phyloP scores from a whole-genome alignment of 2,797 vertebrate species.

The Gallinago nigripennis region DNA sequence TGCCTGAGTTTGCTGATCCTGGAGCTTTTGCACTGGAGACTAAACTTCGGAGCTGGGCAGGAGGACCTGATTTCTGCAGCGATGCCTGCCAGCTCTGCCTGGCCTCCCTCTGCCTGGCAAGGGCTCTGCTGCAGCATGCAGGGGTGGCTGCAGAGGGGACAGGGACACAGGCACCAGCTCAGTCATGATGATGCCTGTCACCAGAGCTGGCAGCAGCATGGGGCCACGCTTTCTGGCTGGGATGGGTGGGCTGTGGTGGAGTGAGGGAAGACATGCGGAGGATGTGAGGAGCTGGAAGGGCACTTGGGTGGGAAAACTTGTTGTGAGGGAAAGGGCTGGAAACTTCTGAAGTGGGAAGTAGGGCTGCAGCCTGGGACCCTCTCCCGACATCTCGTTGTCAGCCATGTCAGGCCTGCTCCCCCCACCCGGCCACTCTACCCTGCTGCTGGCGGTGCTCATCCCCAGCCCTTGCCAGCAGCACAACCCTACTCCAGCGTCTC shows the following conservation, averaged over 20 bases:
- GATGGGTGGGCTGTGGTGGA: rapidly evolving
- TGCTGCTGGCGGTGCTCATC: not conserved
- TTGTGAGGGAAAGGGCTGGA: not conserved
- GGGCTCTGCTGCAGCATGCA: not conserved
- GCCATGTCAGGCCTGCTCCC: not conserved
- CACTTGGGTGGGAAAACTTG: not conserved
- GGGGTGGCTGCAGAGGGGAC: conserved; percentile 2
- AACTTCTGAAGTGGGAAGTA: conserved; percentile 34
- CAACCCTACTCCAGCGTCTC: rapidly evolving
- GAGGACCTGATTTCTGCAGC: not conserved
- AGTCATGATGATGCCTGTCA: not conserved
- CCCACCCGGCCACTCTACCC: not conserved
- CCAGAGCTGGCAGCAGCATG: rapidly evolving
- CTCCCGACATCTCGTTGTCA: not conserved
- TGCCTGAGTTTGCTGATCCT: conserved; percentile 14
- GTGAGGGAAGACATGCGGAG: not conserved
- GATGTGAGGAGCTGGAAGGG: not conserved
- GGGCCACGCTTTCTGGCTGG: not conserved
- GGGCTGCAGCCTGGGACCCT: not conserved
- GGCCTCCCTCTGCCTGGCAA: not conserved
- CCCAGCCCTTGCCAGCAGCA: rapidly evolving
- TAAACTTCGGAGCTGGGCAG: conserved; percentile 38
- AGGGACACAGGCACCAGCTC: not conserved
- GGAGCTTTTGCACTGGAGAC: conserved; percentile 16
- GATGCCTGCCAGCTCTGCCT: not conserved